A percentile compares a stretch with the other conserved stretches of the same genome.
These are phyloP conservation scores for Garrulus glandarius DNA, from an alignment of 2,797 vertebrate species.

Conservation along the genomic window DNA sequence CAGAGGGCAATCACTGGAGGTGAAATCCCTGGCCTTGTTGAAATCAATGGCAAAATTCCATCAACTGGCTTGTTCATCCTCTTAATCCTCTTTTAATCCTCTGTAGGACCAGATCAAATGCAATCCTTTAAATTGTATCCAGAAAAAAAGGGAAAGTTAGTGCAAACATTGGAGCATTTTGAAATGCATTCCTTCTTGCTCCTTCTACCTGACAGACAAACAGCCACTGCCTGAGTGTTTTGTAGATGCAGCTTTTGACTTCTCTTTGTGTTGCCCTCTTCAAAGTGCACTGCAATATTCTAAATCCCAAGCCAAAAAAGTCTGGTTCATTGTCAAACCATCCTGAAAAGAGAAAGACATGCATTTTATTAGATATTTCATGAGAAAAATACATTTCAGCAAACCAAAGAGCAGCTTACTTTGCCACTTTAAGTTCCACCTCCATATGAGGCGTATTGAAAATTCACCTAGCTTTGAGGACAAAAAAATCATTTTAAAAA, in stretches of 20 bases:
- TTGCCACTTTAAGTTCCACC: background rate
- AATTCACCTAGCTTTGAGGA: background rate
- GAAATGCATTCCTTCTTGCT: background rate
- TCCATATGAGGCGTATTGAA: background rate
- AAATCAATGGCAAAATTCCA: conserved; percentile 10
- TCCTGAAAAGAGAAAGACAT: background rate
- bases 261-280: background rate
- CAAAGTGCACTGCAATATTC: background rate
- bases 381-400: background rate
- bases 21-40: background rate
- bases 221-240: background rate
- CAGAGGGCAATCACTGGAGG: background rate
- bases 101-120: background rate
- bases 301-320: background rate
- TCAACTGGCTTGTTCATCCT: background rate
- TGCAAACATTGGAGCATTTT: background rate
- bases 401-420: background rate
- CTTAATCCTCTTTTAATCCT: conserved; percentile 35
- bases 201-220: background rate
- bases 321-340: background rate
- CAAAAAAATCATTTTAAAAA: background rate
- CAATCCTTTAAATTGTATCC: background rate
- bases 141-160: background rate
- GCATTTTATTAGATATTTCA: background rate
- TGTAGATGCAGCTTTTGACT: background rate